These are phyloP conservation scores for Steinernema khuongi DNA, from an alignment of 1,140 invertebrate species.

Conservation along the genomic window DNA sequence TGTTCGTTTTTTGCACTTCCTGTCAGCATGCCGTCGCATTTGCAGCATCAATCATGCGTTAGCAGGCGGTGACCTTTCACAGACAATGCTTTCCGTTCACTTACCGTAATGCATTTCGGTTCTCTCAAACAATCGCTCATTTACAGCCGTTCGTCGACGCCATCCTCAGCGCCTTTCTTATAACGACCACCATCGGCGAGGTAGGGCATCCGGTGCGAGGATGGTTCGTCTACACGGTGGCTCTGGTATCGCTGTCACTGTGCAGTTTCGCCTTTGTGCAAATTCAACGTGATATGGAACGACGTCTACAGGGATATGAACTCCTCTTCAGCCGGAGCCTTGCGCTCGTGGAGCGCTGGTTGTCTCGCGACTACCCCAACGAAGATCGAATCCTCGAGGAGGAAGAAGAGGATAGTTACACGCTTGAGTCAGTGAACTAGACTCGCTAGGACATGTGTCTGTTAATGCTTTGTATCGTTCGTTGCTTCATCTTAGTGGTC, in stretches of 20 bases:
- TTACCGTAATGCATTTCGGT: neutral
- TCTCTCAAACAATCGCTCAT: neutral
- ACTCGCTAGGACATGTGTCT: neutral
- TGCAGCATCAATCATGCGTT: neutral
- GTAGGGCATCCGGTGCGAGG: neutral
- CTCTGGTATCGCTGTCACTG: neutral
- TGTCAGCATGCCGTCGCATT: constrained; percentile 11
- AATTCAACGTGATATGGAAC: neutral
- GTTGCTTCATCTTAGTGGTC: too few species aligned
- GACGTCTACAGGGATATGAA: neutral
- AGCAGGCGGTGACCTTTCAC: constrained; percentile 1
- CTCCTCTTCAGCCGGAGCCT: neutral
- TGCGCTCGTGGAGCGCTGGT: neutral
- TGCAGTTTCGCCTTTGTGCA: constrained; percentile 7
- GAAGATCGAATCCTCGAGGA: constrained; percentile 5
- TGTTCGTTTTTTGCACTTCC: constrained; percentile 12
- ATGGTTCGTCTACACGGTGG: constrained; percentile 7
- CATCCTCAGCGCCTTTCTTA: constrained; percentile 1
- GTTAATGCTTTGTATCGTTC: neutral
- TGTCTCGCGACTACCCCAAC: neutral
- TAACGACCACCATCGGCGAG: constrained; percentile 13
- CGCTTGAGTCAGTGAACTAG: neutral
- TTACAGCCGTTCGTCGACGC: neutral
- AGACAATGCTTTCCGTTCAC: neutral
- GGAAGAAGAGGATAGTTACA: constrained; percentile 3